Evolutionary conservation across 2,888 invertebrate genomes (phyloP).

Genomic region (Dioctria rufipes): DNA sequence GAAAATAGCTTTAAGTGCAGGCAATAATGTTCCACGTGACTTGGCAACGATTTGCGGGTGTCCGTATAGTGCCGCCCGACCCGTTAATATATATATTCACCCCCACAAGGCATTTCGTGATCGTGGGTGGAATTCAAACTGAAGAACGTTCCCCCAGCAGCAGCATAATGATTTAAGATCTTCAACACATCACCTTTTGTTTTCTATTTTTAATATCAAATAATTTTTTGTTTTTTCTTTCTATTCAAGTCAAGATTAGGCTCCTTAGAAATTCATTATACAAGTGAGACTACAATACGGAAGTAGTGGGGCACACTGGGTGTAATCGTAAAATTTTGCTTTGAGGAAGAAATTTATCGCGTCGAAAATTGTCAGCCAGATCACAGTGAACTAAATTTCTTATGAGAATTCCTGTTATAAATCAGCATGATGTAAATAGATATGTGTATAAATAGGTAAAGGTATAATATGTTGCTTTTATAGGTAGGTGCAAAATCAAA

Average conservation of each 20-base stretch:
- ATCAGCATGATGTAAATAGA: background rate
- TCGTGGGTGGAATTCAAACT: slow-evolving; percentile 34
- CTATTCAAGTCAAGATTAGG: background rate
- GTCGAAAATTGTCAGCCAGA: background rate
- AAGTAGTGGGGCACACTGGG: background rate
- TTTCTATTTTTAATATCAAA: slow-evolving; percentile 14
- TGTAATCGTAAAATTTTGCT: background rate
- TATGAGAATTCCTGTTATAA: background rate
- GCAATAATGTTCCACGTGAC: slow-evolving; percentile 12
- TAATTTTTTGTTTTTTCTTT: background rate
- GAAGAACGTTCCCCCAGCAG: background rate
- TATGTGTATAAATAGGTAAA: too few relatives aligned
- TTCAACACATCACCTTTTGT: slow-evolving; percentile 16
- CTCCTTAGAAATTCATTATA: slow-evolving; percentile 8
- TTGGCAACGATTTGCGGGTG: background rate
- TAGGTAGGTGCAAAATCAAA: slow-evolving; percentile 21
- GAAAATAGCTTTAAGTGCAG: background rate
- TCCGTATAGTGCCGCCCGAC: background rate
- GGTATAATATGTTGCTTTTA: too few relatives aligned
- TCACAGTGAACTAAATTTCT: background rate
- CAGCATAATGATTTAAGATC: slow-evolving; percentile 33
- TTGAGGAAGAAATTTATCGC: background rate
- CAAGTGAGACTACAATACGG: background rate
- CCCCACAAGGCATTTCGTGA: slow-evolving; percentile 20
- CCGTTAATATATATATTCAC: background rate